Conservation (phyloP, 92 coral and sea anemone genomes). For the Virgularia gustaviana region DNA sequence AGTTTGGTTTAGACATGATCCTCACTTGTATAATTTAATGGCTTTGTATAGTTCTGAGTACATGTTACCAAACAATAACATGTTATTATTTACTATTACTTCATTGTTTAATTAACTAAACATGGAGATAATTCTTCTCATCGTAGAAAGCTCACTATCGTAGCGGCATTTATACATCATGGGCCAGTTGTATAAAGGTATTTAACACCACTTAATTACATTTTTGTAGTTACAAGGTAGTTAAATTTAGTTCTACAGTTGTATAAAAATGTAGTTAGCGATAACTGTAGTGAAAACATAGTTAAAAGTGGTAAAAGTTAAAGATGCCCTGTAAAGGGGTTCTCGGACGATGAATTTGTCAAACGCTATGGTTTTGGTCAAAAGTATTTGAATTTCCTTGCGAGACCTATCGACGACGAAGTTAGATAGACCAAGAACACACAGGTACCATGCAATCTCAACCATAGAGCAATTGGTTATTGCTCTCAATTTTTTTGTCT, state of each 20-base stretch:
- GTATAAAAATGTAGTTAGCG: constrained; percentile 15
- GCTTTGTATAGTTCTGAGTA: too few species aligned
- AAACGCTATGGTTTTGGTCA: constrained; percentile 10
- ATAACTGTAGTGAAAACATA: constrained; percentile 1
- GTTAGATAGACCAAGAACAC: background rate
- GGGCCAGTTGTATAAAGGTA: constrained; percentile 19
- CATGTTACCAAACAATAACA: too few species aligned
- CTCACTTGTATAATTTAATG: too few species aligned
- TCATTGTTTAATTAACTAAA: too few species aligned
- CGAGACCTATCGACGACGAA: background rate
- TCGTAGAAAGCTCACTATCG: too few species aligned
- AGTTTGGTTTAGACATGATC: too few species aligned
- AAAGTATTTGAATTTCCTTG: background rate
- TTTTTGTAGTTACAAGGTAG: background rate
- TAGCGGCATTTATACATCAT: too few species aligned
- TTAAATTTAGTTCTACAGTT: constrained; percentile 2
- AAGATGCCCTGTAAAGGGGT: background rate
- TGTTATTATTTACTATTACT: too few species aligned
- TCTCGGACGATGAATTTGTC: background rate
- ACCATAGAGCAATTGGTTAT: background rate
- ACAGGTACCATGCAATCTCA: background rate
- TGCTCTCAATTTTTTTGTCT: background rate
- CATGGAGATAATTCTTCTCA: too few species aligned
- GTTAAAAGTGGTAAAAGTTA: constrained; percentile 14
- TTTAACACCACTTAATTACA: background rate